Conservation (phyloP, 2,888 invertebrate genomes). For the Linnaemya vulpina region DNA sequence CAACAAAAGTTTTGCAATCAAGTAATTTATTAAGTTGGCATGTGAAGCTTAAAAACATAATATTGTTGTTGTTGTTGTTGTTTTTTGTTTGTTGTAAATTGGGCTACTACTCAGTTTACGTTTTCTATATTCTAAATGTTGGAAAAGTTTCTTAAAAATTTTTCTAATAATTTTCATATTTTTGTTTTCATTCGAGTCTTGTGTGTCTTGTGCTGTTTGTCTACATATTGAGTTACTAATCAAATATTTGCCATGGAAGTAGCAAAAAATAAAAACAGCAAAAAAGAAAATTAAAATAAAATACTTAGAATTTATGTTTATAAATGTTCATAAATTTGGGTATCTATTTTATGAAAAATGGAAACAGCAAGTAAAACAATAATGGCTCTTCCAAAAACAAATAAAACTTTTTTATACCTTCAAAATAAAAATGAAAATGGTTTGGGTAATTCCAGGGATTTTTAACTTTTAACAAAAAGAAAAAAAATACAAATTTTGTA, state of each 20-base stretch:
- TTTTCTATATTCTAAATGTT: constrained; percentile 27
- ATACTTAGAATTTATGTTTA: constrained; percentile 25
- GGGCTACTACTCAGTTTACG: constrained; percentile 12
- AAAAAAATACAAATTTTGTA: constrained; percentile 21
- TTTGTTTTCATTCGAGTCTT: constrained; percentile 41
- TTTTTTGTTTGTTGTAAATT: neutral
- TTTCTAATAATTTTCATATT: constrained; percentile 24
- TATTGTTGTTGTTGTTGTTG: neutral
- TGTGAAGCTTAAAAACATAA: constrained; percentile 69
- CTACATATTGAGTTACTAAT: constrained; percentile 59
- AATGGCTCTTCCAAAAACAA: constrained; percentile 30
- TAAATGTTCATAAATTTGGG: constrained; percentile 61
- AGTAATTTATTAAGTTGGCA: constrained; percentile 73
- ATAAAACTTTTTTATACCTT: constrained; percentile 39
- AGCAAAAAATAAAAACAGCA: constrained; percentile 1
- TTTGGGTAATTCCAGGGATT: constrained; percentile 5
- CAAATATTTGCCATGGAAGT: constrained; percentile 57
- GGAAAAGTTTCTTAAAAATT: constrained; percentile 43
- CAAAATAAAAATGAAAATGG: neutral
- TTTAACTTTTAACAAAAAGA: constrained; percentile 5
- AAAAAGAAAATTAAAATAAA: no score
- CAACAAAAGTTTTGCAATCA: constrained; percentile 75
- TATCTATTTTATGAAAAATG: constrained; percentile 38
- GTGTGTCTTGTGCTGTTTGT: constrained; percentile 38
- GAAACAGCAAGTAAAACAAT: constrained; percentile 15